Conservation (phyloP, 2,888 invertebrate genomes). For the Drosophila testacea region DNA sequence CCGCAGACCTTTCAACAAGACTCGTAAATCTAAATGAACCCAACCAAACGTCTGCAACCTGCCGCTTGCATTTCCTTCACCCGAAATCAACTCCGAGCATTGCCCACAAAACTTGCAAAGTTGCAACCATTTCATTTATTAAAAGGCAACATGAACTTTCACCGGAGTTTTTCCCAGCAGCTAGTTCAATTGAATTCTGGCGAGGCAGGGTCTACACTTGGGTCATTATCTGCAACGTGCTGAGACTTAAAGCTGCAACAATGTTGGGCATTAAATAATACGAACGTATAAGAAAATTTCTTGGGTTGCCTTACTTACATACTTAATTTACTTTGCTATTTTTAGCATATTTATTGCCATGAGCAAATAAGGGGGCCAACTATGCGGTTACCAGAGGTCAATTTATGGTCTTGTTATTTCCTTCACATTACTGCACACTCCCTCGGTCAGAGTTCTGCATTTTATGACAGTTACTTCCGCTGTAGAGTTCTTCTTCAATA, state of each 20-base stretch:
- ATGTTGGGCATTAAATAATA: slow-evolving; percentile 37
- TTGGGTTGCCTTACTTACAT: slow-evolving; percentile 19
- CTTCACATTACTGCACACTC: slow-evolving; percentile 1
- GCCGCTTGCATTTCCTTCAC: slow-evolving; percentile 17
- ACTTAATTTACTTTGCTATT: slow-evolving; percentile 66
- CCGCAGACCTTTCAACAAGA: slow-evolving; percentile 70
- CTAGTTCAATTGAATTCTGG: slow-evolving; percentile 33
- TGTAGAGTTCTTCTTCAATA: slow-evolving; percentile 20
- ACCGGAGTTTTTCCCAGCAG: slow-evolving; percentile 38
- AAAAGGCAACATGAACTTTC: slow-evolving; percentile 69
- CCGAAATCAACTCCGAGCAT: slow-evolving; percentile 25
- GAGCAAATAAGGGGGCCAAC: slow-evolving; percentile 60
- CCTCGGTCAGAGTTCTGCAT: background rate
- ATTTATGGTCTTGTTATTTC: slow-evolving; percentile 54
- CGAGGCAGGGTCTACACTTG: slow-evolving; percentile 10
- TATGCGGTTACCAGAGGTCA: slow-evolving; percentile 65
- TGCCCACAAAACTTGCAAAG: slow-evolving; percentile 49
- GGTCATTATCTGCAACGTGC: slow-evolving; percentile 38
- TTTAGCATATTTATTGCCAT: slow-evolving; percentile 73
- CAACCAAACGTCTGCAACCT: slow-evolving; percentile 42
- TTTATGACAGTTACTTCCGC: slow-evolving; percentile 72
- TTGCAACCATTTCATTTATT: slow-evolving; percentile 65
- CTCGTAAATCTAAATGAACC: slow-evolving; percentile 70
- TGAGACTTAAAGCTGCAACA: slow-evolving; percentile 21
- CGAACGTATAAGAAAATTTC: slow-evolving; percentile 12